Conservation (phyloP, 2,797 vertebrate genomes). For the Chaetodon trifasciatus region DNA sequence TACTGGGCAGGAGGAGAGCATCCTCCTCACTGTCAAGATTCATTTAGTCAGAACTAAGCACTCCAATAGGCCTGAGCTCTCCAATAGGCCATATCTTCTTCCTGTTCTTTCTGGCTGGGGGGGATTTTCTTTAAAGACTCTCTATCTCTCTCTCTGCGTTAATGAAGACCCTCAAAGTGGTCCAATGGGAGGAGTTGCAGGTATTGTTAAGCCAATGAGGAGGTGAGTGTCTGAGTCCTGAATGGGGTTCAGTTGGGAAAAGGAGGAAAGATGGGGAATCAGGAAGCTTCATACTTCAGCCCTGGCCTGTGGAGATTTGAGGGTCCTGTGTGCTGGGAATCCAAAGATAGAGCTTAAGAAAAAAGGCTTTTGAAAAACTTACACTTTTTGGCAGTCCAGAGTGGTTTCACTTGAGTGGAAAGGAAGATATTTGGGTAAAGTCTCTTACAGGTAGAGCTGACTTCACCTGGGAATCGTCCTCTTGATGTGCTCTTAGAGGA, state of each 20-base stretch:
- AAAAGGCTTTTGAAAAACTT: conserved; percentile 57
- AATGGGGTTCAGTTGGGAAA: conserved; percentile 42
- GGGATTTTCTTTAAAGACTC: conserved; percentile 77
- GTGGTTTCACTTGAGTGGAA: conserved; percentile 50
- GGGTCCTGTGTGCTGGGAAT: conserved; percentile 62
- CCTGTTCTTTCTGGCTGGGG: conserved; percentile 69
- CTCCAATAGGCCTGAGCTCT: conserved; percentile 82
- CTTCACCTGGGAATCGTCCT: conserved; percentile 68
- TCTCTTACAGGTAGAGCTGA: conserved; percentile 70
- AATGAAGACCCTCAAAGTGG: conserved; percentile 80
- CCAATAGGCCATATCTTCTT: conserved; percentile 80
- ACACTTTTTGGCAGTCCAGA: conserved; percentile 48
- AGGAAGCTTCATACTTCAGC: conserved; percentile 61
- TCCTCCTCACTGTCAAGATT: conserved; percentile 87
- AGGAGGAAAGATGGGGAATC: conserved; percentile 51
- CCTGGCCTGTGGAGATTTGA: conserved; percentile 74
- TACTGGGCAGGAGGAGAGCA: conserved; percentile 80
- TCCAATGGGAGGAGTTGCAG: conserved; percentile 69
- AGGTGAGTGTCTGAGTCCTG: conserved; percentile 49
- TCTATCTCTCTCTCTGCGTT: conserved; percentile 75
- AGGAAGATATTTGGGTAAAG: conserved; percentile 65
- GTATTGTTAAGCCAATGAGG: conserved; percentile 65
- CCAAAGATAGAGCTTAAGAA: conserved; percentile 72
- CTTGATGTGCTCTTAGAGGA: conserved; percentile 70
- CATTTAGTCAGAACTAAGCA: conserved; percentile 87